phyloP scores from a whole-genome alignment of 2,888 invertebrate genomes.

The Pseudoips prasinana region DNA sequence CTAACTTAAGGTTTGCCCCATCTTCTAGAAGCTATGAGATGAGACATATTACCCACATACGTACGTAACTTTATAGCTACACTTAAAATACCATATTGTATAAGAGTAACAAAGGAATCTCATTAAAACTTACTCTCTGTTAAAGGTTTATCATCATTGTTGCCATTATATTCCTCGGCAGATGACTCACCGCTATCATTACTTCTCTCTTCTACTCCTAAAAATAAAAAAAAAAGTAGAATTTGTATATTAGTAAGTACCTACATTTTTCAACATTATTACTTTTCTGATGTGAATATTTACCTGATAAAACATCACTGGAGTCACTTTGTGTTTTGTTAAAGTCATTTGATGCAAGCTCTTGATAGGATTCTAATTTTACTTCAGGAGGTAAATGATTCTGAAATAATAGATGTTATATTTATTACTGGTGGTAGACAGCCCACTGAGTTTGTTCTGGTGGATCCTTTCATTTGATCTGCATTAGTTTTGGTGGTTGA shows the following conservation, averaged over 20 bases:
- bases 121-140: constrained; percentile 52
- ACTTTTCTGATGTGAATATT: too few relatives aligned
- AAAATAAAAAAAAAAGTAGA: constrained; percentile 6
- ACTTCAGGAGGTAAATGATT: constrained; percentile 44
- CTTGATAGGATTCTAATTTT: constrained; percentile 45
- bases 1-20: too few relatives aligned
- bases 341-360: constrained; percentile 37
- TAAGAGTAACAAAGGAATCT: too few relatives aligned
- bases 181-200: constrained; percentile 44
- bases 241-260: too few relatives aligned
- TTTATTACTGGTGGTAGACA: not conserved
- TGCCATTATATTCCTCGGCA: constrained; percentile 44
- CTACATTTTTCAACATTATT: too few relatives aligned
- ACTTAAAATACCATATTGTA: too few relatives aligned
- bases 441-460: too few relatives aligned
- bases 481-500: too few relatives aligned
- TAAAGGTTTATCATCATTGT: constrained; percentile 40
- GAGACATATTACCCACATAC: too few relatives aligned
- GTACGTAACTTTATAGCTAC: too few relatives aligned
- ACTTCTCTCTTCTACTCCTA: constrained; percentile 41
- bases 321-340: constrained; percentile 33
- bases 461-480: too few relatives aligned
- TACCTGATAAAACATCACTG: constrained; percentile 48
- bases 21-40: too few relatives aligned
- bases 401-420: constrained; percentile 38